Base-by-base conservation (phyloP, 2,797 vertebrate genomes). In the Cossypha polioptera region DNA sequence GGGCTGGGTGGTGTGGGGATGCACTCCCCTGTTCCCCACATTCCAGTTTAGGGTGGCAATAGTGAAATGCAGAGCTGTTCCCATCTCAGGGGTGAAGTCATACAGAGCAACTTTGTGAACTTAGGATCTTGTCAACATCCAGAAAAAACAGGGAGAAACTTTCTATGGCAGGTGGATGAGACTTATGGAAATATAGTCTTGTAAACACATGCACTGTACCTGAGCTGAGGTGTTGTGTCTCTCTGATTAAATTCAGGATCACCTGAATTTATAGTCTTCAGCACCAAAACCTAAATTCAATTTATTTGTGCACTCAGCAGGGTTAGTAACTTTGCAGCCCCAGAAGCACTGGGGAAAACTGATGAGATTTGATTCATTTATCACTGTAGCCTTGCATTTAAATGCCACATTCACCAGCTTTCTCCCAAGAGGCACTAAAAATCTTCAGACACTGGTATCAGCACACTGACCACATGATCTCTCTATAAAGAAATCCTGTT, bases 291-390 rank as follows among this genome's bases (percentile, higher is more conserved):
- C 50, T 77, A 78, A 61, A 80, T 88, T 93, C 17, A 78, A 90
- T 90, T 73, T 68, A 91, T 66, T 78, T 94, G 59, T 91, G 66
- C 73, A 81, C 48, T 90, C 82, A 83, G 7, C 25, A 78, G 43
- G 16, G 22, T n/a, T 66, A 61, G 61, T 73, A 94, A 72, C 51
- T 87, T 93, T 84, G 36, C 24, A 86, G 8, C 47, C 50, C n/a
- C 63, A 45, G 57, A 29, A 90, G 43, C 51, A 43, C 36, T 76
- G 40, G 40, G 36, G 65, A 72, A 93, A 94, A 80, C 40, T 54
- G 90, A 48, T 73, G 72, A 92, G 62, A 88, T 95, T 95, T 92
- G 58, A 80, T 77, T 93, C n/a, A 81, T 91, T 96, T 95, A 61
- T 88, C 76, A 78, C 38, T 79, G 58, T 80, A 88, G 42, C 25